Base-by-base conservation (phyloP, 2,797 vertebrate genomes). In the Mustela erminea region DNA sequence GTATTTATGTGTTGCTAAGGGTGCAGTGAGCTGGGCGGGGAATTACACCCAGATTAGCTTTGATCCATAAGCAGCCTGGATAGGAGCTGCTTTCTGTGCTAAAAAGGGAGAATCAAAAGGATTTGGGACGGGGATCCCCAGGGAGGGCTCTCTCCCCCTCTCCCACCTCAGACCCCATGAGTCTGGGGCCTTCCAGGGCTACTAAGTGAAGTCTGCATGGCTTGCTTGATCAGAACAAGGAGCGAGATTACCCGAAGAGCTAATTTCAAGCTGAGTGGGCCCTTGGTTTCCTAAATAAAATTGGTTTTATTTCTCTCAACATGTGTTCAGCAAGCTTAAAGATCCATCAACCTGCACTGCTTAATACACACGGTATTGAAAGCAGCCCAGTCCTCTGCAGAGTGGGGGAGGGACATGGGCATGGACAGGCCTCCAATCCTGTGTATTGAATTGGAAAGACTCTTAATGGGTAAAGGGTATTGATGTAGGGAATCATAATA, bases 221-320 rank as follows among this genome's bases (percentile, higher is more conserved):
- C 83, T 9, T 23, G 95, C 77, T 77, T 85, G 70, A 96, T 93
- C 93, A 97, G 97, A 98, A 98, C 96, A 68, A 93, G 94, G 98
- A 96, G 98, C 97, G 98, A 99, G 99, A 99, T 99, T 99, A 99
- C 96, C 95, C 98, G 98, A 98, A 99, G 98, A 99, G 98, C 99
- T 98, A 97, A 99, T 99, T 99, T 99, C 99, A 98, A 98, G 98
- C 99, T 99, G 99, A 99, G 99, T 98, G 98, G 98, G 99, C 99
- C 99, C 99, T 98, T 97, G 97, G 98, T 99, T 99, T 99, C 99
- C 99, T 98, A 99, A 99, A 99, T 99, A 99, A 99, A 99, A 99
- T 99, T 99, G 99, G 98, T 99, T 99, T 99, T 99, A 99, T 99
- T 99, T 99, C 99, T 99, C 98, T 98, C 99, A 99, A 99, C 99